Evolutionary conservation across 2,113 vertebrate genomes (phyloP), one percentile per base, ranked within the genome.

Genomic region (Catharus bicknelli): DNA sequence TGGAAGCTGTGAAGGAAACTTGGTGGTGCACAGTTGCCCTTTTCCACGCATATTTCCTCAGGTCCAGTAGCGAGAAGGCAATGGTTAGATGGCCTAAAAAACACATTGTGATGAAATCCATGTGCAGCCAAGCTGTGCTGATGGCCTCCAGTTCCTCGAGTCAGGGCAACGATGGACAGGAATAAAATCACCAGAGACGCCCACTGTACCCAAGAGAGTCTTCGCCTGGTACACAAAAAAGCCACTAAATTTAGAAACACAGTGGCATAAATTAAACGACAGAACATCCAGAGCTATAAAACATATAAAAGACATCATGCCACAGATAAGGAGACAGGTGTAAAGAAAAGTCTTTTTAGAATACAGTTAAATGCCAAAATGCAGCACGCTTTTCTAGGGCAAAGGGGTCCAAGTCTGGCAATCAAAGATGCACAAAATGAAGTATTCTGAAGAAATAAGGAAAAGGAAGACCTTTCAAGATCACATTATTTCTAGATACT

Each of bases 151-250:
- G 98, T 98, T 70, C 98, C 98, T 16, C 95, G 95, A 25, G 98
- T 99, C 81, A 99, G 96, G 59, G 99, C 98, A 94, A 99, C 98
- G 16, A 99, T 99, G 90, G 99, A 98, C 53, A 99, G 96, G 97
- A 99, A 99, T 27, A 99, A 98, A 94, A 99, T 97, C 48, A 99
- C 74, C 36, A 99, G 96, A 40, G 98, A 98, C 3, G 99, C 98
- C 99, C 99, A 99, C 51, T 99, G 99, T 50, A 99, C 98, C 98
- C 98, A 98, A 70, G 98, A 99, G 81, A 99, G 97, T 53, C 97
- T 98, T 92, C 98, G 98, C 98, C 99, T 99, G 94, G 70, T 4
- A 96, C 80, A 97, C 82, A 96, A 78, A 93, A 97, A 68, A 91
- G 69, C 63, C 90, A 87, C 36, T 30, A 43, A 38, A 30, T 70